Conservation (phyloP, 2,888 invertebrate species). For the Prosopocoilus inquinatus region DNA sequence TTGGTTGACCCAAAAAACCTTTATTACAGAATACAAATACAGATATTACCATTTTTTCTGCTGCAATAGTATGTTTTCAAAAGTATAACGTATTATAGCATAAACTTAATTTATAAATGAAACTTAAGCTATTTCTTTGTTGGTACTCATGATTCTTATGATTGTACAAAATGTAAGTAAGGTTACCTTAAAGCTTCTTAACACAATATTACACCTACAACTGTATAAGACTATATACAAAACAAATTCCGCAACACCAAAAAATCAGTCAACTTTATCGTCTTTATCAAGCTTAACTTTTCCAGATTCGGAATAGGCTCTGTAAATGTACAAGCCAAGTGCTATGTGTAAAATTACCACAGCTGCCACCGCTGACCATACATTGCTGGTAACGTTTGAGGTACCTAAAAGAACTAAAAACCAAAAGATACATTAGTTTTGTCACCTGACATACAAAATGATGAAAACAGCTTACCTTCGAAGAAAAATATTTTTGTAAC, state of each 20-base stretch:
- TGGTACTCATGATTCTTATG: no score
- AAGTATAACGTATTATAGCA: no score
- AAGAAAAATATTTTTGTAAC: conserved; percentile 66
- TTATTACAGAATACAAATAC: no score
- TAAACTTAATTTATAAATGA: no score
- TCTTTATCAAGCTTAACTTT: conserved; percentile 42
- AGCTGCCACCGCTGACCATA: conserved; percentile 75
- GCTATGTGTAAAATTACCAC: conserved; percentile 74
- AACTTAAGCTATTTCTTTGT: no score
- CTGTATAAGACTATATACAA: background rate
- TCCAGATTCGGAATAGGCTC: conserved; percentile 65
- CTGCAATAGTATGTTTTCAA: no score
- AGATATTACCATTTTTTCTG: no score
- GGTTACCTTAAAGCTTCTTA: no score
- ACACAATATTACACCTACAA: background rate
- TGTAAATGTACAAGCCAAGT: conserved; percentile 74
- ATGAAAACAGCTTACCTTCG: conserved; percentile 54
- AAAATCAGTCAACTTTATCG: conserved; percentile 39
- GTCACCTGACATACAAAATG: background rate
- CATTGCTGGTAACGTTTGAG: conserved; percentile 63
- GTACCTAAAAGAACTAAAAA: conserved; percentile 54
- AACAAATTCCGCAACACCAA: background rate
- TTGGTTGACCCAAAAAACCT: no score
- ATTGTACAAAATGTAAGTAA: no score
- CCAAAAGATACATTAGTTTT: conserved; percentile 6